Evolutionary conservation across 1,140 invertebrate genomes (phyloP).

Genomic region (Acromyrmex echinatior): DNA sequence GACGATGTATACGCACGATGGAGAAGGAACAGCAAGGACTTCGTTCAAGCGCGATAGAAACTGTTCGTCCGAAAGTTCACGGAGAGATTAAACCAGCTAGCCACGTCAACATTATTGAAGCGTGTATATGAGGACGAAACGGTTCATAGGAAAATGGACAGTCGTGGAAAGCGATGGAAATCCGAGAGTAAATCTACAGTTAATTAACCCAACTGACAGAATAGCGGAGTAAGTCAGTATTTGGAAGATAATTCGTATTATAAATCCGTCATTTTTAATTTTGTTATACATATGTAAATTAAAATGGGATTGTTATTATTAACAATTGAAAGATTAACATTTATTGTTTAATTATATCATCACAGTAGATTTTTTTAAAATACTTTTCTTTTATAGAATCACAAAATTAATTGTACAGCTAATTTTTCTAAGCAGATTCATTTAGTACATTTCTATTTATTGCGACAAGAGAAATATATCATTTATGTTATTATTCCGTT

Average conservation of each 20-base stretch:
- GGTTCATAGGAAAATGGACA: conserved; percentile 12
- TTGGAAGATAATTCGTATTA: conserved; percentile 9
- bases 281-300: neutral
- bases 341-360: neutral
- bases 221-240: neutral
- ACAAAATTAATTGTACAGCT: neutral
- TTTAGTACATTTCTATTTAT: neutral
- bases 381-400: neutral
- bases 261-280: neutral
- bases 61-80: conserved; percentile 37
- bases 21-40: conserved; percentile 13
- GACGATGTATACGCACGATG: conserved; percentile 10
- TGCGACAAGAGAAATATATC: neutral
- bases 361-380: neutral
- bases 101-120: conserved; percentile 54
- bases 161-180: conserved; percentile 21
- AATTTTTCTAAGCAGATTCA: neutral
- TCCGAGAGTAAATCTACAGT: conserved; percentile 12
- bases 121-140: neutral
- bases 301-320: neutral
- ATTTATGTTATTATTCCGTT: neutral
- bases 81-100: conserved; percentile 50
- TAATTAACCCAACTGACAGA: conserved; percentile 6
- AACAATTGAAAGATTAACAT: neutral
- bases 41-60: conserved; percentile 47